Base-by-base conservation (phyloP, 2,113 vertebrate species). In the Hemicordylus capensis region DNA sequence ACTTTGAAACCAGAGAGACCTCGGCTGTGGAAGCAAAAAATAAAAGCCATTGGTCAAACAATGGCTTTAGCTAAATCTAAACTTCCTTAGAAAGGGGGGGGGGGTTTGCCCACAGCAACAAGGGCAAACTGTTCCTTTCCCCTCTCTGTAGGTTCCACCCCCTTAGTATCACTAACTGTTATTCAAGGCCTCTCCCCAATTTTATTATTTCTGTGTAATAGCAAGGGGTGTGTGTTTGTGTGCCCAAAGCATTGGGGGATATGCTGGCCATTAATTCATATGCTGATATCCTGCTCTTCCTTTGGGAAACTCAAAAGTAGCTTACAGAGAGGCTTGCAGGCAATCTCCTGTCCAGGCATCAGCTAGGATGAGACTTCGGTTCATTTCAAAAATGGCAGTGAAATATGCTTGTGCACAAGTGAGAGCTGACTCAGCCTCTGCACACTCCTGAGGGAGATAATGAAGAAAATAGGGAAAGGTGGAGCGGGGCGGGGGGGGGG, bases 1-100 rank as follows among this genome's bases (percentile, higher is more conserved):
- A 82, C 86, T 93, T 90, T 91, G 93, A 93, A 94, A 94, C 88
- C 81, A 93, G 94, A 93, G 93, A 94, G 86, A 87, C 87, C 48
- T 91, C 90, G 76, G 86, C 90, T 86, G 86, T 37, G 80, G 90
- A 89, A 91, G 87, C 87, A 0, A 31, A 80, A 81, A 56, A 39
- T 2, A 1, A n/a, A 15, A 54, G 79, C 87, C 64, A 84, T 54
- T 74, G 73, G 76, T 51, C 83, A 87, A 91, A 92, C 91, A 93
- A 92, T 88, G 44, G 74, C 77, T 82, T 76, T 73, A 88, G 77
- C 76, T 90, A 93, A 91, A 93, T 54, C 77, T 42, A 76, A 84
- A 70, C 84, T 93, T 82, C 63, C 83, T 83, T 86, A 93, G 91
- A 64, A 85, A 87, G 70, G 63, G 19, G 39, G 1, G 26, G 56